These are phyloP conservation scores for Thalassophryne amazonica DNA, from an alignment of 2,797 vertebrate genomes.

Conservation along the genomic window DNA sequence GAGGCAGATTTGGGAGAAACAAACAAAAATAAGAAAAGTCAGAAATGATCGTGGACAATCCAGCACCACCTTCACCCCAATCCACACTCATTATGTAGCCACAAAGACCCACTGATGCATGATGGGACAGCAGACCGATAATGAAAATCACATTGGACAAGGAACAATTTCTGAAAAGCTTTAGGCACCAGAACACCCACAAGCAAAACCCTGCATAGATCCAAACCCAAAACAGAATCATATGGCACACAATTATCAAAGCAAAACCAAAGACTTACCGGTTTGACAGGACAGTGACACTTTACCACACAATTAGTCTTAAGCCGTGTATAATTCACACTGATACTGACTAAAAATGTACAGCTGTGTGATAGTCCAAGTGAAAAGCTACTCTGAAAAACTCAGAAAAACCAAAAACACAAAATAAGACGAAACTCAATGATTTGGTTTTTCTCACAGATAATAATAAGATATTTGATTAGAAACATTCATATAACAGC, in stretches of 20 bases:
- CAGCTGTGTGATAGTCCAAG: not conserved
- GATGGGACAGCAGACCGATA: slow-evolving; percentile 3
- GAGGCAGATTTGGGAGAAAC: not conserved
- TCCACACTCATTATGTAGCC: not conserved
- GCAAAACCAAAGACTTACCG: not conserved
- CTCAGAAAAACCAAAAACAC: too few relatives aligned
- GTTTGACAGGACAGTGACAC: slow-evolving; percentile 25
- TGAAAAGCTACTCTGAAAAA: not conserved
- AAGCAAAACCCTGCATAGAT: not conserved
- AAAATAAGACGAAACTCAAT: not conserved
- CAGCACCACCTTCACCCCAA: not conserved
- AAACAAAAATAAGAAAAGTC: not conserved
- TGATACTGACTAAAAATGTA: not conserved
- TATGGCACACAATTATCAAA: not conserved
- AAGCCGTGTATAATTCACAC: too few relatives aligned
- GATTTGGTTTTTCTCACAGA: not conserved
- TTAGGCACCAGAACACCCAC: slow-evolving; percentile 9
- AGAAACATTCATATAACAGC: slow-evolving; percentile 1
- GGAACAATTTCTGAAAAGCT: slow-evolving; percentile 5
- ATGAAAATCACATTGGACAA: not conserved
- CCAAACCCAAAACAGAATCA: not conserved
- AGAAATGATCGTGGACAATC: not conserved
- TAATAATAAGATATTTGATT: not conserved
- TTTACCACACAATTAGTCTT: too few relatives aligned
- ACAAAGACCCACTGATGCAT: slow-evolving; percentile 7